Base-by-base conservation (phyloP, 2,113 vertebrate species). In the Syngnathus typhle region DNA sequence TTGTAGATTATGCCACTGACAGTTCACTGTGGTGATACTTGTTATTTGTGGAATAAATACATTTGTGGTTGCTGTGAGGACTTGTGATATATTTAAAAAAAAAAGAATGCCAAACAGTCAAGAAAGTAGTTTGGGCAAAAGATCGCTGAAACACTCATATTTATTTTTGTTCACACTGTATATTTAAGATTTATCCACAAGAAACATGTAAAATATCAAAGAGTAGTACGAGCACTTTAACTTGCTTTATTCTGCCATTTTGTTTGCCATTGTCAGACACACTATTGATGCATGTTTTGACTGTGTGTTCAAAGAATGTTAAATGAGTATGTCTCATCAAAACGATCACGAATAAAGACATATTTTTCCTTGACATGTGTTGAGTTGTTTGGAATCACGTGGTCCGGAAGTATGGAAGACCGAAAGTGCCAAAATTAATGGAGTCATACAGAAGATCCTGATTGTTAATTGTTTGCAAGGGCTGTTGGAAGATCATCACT, bases 241-340 rank as follows among this genome's bases (percentile, higher is more conserved):
- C 46, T 68, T 66, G 58, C 60, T 76, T 73, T 68, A 70, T 70
- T 80, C 64, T 68, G 68, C 47, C 66, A 64, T 49, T 70, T 84
- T 71, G 38, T 70, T 84, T 71, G 38, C 74, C 44, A 44, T 76
- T 44, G 58, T 71, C 76, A 76, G 64, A 77, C 23, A 47, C 65
- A 19, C 19, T 71, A 65, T 70, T 68, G 56, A 71, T 90, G 87
- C 85, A 87, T 88, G 85, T 77, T 46, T 62, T 63, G 72, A 37
- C 65, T 55, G 72, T 84, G 84, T 85, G 56, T n/a, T 13, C 59
- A 39, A 39, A 39, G 41, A 58, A 58, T 58, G 55, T 58, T 58
- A 36, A 32, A 58, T 58, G 7, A 36, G 36, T 15, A 58, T 58
- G 15, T 58, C 55, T 58, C 13, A 58, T 58, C 7, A 7, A 58